Percentiles rank a stretch among this genome's conserved stretches.
Conservation (phyloP, 2,888 invertebrate genomes). For the Perdita meconis region DNA sequence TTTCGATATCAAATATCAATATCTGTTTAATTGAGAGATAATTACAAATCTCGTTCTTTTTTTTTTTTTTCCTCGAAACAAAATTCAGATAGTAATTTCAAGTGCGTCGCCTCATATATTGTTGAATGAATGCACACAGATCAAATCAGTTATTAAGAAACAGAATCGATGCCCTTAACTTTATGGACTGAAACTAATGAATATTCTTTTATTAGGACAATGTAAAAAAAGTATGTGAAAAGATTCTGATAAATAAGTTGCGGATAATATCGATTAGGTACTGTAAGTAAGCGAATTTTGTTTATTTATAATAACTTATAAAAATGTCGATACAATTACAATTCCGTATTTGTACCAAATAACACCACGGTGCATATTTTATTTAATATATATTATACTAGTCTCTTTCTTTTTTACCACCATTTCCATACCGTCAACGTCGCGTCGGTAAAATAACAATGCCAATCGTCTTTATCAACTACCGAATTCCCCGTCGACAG, state of each 20-base stretch:
- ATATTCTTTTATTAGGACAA: constrained; percentile 35
- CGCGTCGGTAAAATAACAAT: constrained; percentile 43
- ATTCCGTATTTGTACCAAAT: constrained; percentile 78
- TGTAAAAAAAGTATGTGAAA: constrained; percentile 22
- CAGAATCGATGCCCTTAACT: constrained; percentile 14
- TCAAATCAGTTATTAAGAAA: constrained; percentile 11
- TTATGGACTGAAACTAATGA: constrained; percentile 32
- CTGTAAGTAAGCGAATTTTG: constrained; percentile 61
- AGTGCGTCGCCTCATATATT: not conserved
- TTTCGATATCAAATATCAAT: too few species aligned
- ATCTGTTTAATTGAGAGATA: too few species aligned
- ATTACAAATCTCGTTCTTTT: too few species aligned
- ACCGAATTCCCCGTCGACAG: constrained; percentile 34
- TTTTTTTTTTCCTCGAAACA: too few species aligned
- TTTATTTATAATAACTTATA: constrained; percentile 82
- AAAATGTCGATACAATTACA: constrained; percentile 78
- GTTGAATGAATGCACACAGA: not conserved
- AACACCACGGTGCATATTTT: constrained; percentile 60
- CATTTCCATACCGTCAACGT: constrained; percentile 43
- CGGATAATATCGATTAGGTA: constrained; percentile 54
- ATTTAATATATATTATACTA: constrained; percentile 60
- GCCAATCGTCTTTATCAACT: constrained; percentile 44
- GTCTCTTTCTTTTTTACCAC: constrained; percentile 43
- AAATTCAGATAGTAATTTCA: not conserved
- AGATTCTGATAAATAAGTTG: constrained; percentile 43